These are phyloP conservation scores for Andrena chrysosceles DNA, from an alignment of 2,888 invertebrate species.

Conservation along the genomic window DNA sequence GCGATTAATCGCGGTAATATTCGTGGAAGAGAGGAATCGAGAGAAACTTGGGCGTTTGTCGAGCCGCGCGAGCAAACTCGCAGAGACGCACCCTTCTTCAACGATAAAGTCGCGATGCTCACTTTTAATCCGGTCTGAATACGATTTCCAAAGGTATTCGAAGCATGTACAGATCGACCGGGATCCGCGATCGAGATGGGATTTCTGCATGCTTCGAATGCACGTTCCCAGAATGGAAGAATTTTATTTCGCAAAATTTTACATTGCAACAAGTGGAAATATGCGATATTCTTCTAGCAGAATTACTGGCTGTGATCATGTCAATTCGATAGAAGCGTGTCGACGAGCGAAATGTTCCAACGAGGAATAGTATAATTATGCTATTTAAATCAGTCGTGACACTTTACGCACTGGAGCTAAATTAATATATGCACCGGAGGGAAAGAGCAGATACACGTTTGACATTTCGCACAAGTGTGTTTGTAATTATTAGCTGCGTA, in stretches of 20 bases:
- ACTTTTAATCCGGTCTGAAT: neutral
- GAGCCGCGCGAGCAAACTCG: neutral
- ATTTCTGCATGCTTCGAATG: neutral
- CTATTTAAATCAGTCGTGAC: neutral
- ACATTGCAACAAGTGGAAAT: neutral
- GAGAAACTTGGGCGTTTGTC: constrained; percentile 32
- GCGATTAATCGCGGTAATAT: constrained; percentile 51
- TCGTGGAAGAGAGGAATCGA: constrained; percentile 39
- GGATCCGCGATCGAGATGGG: neutral
- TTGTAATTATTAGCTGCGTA: constrained; percentile 49
- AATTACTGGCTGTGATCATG: constrained; percentile 46
- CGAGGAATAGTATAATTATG: neutral
- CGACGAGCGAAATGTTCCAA: too few species aligned
- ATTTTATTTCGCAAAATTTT: neutral
- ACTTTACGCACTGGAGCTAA: constrained; percentile 5
- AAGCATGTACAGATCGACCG: neutral
- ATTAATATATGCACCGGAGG: constrained; percentile 47
- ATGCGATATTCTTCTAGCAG: neutral
- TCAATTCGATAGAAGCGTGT: constrained; percentile 28
- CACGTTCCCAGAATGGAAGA: neutral
- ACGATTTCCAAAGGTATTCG: neutral
- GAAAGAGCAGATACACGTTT: constrained; percentile 44
- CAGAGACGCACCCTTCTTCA: neutral
- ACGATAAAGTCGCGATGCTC: constrained; percentile 8
- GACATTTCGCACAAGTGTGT: constrained; percentile 54